These are phyloP conservation scores for Antechinus stuartii DNA, from an alignment of 2,113 vertebrate genomes.

Conservation along the genomic window DNA sequence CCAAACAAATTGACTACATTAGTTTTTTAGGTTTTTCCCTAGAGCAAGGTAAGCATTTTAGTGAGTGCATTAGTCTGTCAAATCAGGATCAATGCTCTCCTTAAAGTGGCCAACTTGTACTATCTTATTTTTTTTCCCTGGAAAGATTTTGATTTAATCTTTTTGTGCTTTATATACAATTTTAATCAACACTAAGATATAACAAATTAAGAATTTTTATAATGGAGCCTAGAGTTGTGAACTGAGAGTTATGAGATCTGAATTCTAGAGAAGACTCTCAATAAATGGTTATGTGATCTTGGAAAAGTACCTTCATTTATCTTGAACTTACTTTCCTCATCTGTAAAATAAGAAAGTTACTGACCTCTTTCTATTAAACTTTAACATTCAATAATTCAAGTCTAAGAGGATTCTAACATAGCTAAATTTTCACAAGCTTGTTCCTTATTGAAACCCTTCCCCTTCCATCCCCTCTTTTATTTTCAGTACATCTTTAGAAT, in stretches of 20 bases:
- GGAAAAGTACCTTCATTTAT: neutral
- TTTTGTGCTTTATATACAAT: neutral
- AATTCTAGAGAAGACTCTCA: neutral
- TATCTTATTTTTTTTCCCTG: neutral
- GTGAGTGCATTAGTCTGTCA: neutral
- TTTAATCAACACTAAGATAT: neutral
- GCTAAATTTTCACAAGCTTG: neutral
- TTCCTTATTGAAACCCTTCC: neutral
- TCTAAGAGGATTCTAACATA: neutral
- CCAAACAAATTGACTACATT: neutral
- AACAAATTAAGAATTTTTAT: neutral
- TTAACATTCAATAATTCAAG: neutral
- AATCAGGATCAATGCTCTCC: neutral
- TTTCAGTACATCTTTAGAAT: neutral
- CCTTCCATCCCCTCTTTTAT: neutral
- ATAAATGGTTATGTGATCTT: neutral
- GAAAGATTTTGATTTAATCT: neutral
- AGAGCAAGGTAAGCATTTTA: neutral
- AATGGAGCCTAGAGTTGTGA: neutral
- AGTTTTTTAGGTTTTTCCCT: neutral
- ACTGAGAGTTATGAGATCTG: neutral
- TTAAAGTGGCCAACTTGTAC: neutral
- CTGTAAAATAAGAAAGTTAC: neutral
- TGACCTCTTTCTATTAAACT: neutral
- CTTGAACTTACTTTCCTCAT: neutral